These are phyloP conservation scores for Mizuhopecten yessoensis DNA, from an alignment of 1,140 invertebrate species.

Conservation along the genomic window DNA sequence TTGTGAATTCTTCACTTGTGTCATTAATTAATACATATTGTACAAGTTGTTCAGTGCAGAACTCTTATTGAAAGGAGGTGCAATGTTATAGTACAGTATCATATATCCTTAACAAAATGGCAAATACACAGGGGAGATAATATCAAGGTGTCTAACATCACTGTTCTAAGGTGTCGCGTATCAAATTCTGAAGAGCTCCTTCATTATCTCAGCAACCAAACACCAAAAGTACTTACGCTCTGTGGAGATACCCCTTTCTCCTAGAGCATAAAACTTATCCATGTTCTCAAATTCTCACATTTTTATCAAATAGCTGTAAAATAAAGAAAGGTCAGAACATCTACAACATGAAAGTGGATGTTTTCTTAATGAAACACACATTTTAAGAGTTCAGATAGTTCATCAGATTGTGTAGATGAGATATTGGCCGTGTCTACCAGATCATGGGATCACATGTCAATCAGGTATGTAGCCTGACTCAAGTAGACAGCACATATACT, in stretches of 20 bases:
- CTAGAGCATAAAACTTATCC: not conserved
- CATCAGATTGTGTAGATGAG: not conserved
- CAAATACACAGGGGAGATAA: not conserved
- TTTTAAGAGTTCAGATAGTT: not conserved
- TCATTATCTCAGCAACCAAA: not conserved
- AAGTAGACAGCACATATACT: not conserved
- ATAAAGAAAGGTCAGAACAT: not conserved
- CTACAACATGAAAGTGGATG: constrained; percentile 1
- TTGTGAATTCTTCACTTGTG: too few relatives aligned
- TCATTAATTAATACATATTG: too few relatives aligned
- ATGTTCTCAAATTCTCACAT: not conserved
- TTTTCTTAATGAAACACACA: not conserved
- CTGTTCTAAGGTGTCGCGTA: not conserved
- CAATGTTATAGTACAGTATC: not conserved
- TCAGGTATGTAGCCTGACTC: not conserved
- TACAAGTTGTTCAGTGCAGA: too few relatives aligned
- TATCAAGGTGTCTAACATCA: not conserved
- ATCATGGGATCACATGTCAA: not conserved
- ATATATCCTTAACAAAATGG: too few relatives aligned
- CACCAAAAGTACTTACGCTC: not conserved
- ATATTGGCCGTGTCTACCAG: not conserved
- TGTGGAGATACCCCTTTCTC: not conserved
- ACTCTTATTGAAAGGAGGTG: not conserved
- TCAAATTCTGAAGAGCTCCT: not conserved
- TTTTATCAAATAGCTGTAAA: not conserved